Evolutionary conservation across 2,797 vertebrate genomes (phyloP).

Genomic region (Botia kubotai): DNA sequence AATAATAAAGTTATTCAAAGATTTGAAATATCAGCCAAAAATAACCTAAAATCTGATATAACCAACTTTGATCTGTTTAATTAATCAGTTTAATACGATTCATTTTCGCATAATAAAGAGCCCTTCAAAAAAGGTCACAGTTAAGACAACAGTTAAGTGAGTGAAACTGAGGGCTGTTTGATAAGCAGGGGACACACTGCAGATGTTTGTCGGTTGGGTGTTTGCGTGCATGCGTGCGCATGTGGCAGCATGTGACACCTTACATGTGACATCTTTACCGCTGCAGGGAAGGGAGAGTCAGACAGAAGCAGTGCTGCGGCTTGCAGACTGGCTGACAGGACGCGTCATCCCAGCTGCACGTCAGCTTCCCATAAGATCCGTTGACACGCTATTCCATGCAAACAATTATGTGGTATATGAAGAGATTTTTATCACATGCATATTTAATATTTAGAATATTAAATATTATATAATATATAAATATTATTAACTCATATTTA

Average conservation of each 20-base stretch:
- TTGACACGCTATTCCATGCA: neutral
- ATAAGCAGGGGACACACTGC: neutral
- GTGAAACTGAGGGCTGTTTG: constrained; percentile 9
- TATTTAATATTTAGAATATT: too few relatives aligned
- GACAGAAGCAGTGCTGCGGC: constrained; percentile 25
- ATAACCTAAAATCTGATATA: neutral
- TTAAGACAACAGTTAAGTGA: constrained; percentile 33
- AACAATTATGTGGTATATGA: neutral
- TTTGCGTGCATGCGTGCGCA: neutral
- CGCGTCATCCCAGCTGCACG: constrained; percentile 27
- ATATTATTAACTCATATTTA: too few relatives aligned
- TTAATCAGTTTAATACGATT: too few relatives aligned
- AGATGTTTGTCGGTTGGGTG: constrained; percentile 33
- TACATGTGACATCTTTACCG: constrained; percentile 9
- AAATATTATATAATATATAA: too few relatives aligned
- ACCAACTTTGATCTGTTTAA: neutral
- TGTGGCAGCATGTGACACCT: constrained; percentile 34
- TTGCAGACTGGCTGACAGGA: constrained; percentile 43
- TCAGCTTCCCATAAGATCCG: neutral
- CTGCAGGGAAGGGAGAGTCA: constrained; percentile 31
- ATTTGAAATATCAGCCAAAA: neutral
- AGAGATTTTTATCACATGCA: neutral
- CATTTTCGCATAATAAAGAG: too few relatives aligned
- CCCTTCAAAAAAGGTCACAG: neutral
- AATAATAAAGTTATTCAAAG: neutral